Conservation (phyloP, 2,797 vertebrate genomes). For the Schizothorax lantsangensis region DNA sequence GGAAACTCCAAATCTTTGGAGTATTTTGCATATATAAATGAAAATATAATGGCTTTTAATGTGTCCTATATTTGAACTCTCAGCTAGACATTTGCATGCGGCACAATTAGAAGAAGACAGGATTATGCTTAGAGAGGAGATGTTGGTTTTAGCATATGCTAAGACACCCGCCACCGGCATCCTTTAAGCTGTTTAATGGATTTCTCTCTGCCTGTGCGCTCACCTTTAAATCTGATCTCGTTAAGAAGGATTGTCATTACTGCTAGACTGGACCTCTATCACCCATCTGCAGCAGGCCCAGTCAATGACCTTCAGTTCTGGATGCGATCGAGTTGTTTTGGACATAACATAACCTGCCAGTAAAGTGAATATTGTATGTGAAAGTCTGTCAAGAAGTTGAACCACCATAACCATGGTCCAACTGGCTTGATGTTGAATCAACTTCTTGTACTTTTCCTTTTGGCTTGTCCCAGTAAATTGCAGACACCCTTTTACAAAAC, state of each 20-base stretch:
- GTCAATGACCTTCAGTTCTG: slow-evolving; percentile 3
- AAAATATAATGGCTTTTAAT: neutral
- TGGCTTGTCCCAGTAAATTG: neutral
- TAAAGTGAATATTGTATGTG: neutral
- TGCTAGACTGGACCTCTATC: neutral
- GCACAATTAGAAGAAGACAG: slow-evolving; percentile 13
- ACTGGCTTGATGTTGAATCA: neutral
- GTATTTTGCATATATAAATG: neutral
- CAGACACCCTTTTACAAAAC: neutral
- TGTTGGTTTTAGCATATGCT: neutral
- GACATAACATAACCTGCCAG: neutral
- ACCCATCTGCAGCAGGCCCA: slow-evolving; percentile 15
- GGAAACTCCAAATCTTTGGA: too few relatives aligned
- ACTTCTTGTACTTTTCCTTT: slow-evolving; percentile 4
- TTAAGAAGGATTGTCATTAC: slow-evolving; percentile 39
- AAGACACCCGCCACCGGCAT: slow-evolving; percentile 17
- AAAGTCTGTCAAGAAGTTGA: neutral
- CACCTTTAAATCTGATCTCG: slow-evolving; percentile 26
- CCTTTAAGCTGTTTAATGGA: slow-evolving; percentile 44
- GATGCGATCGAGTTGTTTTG: neutral
- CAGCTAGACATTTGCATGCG: neutral
- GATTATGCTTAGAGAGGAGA: slow-evolving; percentile 11
- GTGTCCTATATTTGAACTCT: neutral
- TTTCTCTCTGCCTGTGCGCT: slow-evolving; percentile 1
- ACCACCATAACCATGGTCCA: neutral